These are phyloP conservation scores for Heliothis peltigera DNA, from an alignment of 2,888 invertebrate genomes.

Conservation along the genomic window DNA sequence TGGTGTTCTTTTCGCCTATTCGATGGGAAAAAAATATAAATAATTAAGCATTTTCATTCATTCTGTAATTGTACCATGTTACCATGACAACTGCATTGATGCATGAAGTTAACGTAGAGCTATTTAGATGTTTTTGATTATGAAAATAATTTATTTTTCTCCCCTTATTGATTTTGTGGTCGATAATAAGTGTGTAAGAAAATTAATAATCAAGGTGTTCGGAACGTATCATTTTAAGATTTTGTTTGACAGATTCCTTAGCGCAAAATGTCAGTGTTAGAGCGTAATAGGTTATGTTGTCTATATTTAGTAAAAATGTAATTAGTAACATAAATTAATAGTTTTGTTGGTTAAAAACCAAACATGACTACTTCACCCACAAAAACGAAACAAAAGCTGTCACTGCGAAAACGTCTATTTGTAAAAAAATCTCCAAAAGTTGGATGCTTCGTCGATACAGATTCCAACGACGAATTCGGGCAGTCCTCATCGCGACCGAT, in stretches of 20 bases:
- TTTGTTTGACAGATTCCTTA: conserved; percentile 67
- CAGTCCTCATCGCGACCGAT: conserved; percentile 85
- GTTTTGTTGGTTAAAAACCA: conserved; percentile 78
- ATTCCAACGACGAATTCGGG: conserved; percentile 84
- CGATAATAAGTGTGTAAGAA: conserved; percentile 3
- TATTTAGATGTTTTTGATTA: conserved; percentile 16
- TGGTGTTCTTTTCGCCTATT: accelerated
- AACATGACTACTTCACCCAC: conserved; percentile 88
- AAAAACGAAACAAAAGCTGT: conserved; percentile 86
- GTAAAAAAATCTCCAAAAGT: conserved; percentile 89
- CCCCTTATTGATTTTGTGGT: not conserved
- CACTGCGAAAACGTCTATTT: conserved; percentile 85
- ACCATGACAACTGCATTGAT: conserved; percentile 50
- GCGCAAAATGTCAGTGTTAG: conserved; percentile 72
- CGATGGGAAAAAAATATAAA: conserved; percentile 1
- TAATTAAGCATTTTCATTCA: not conserved
- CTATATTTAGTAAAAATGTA: conserved; percentile 86
- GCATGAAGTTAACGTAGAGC: conserved; percentile 6
- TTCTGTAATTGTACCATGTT: conserved; percentile 30
- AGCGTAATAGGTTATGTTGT: conserved; percentile 83
- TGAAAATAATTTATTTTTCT: not conserved
- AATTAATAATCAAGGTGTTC: conserved; percentile 10
- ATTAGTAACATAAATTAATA: conserved; percentile 85
- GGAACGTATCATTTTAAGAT: conserved; percentile 54
- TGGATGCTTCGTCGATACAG: conserved; percentile 87